A percentile compares a stretch with the other conserved stretches of the same genome.
Conservation (phyloP, 1,140 invertebrate genomes). For the Gryon sp. region DNA sequence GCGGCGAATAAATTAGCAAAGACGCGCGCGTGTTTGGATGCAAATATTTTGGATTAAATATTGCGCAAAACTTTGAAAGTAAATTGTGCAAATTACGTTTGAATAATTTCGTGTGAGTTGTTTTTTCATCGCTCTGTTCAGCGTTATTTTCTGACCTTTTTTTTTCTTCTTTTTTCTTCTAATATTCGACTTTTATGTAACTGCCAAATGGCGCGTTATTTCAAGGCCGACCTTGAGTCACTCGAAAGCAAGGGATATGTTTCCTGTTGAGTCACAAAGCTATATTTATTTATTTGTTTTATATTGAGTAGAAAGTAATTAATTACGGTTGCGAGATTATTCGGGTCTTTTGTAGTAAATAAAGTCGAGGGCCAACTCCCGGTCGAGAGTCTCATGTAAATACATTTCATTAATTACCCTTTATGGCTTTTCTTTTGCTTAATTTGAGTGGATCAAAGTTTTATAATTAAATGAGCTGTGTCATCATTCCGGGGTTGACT, state of each 20-base stretch:
- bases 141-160: constrained; percentile 1
- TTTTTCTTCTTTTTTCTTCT: constrained; percentile 17
- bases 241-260: constrained; percentile 33
- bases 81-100: constrained; percentile 13
- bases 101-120: constrained; percentile 8
- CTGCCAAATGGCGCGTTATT: constrained; percentile 54
- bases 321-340: constrained; percentile 9
- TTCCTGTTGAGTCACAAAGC: constrained; percentile 45
- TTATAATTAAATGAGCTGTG: constrained; percentile 3
- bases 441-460: constrained; percentile 13
- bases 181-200: constrained; percentile 43
- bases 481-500: not conserved
- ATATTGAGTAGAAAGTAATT: constrained; percentile 38
- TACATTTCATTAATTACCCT: constrained; percentile 27
- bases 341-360: not conserved
- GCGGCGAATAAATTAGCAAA: too few relatives aligned
- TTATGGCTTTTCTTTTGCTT: constrained; percentile 19
- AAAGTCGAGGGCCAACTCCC: too few relatives aligned
- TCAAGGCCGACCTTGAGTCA: constrained; percentile 50
- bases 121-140: too few relatives aligned
- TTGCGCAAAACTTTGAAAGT: too few relatives aligned
- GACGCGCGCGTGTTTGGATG: too few relatives aligned
- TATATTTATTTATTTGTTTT: constrained; percentile 41
- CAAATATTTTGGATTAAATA: too few relatives aligned
- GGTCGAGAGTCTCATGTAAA: too few relatives aligned